phyloP scores from a whole-genome alignment of 2,888 invertebrate species.

The Kryphioiulus occultus region DNA sequence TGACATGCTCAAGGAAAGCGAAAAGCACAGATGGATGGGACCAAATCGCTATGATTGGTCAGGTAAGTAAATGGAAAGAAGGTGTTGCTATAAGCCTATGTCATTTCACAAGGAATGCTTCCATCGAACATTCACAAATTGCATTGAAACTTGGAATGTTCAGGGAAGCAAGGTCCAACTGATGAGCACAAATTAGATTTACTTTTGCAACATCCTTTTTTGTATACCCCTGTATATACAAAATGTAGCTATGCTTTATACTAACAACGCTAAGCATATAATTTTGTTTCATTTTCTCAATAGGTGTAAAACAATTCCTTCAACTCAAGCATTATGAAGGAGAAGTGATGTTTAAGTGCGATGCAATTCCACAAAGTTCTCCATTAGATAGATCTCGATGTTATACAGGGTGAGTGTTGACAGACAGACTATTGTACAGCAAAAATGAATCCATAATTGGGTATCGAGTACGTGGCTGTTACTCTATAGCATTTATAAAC shows the following conservation, averaged over 20 bases:
- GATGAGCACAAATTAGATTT: too few relatives aligned
- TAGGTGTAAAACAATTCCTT: slow-evolving; percentile 62
- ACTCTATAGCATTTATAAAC: neutral
- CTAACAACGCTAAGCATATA: too few relatives aligned
- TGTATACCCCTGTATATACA: too few relatives aligned
- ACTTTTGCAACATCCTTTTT: too few relatives aligned
- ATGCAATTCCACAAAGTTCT: slow-evolving; percentile 58
- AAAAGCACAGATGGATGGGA: slow-evolving; percentile 84
- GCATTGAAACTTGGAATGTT: too few relatives aligned
- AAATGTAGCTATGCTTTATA: too few relatives aligned
- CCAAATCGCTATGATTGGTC: slow-evolving; percentile 82
- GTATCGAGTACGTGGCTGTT: too few relatives aligned
- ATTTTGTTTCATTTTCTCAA: slow-evolving; percentile 50
- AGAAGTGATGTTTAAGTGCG: slow-evolving; percentile 60
- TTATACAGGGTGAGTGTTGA: slow-evolving; percentile 59
- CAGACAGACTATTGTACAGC: neutral
- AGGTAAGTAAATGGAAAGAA: slow-evolving; percentile 67
- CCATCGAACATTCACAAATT: too few relatives aligned
- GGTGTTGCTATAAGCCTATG: neutral
- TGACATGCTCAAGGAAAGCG: slow-evolving; percentile 80
- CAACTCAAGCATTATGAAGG: slow-evolving; percentile 61
- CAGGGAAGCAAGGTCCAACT: too few relatives aligned
- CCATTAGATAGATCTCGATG: slow-evolving; percentile 60
- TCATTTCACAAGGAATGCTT: too few relatives aligned
- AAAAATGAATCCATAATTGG: too few relatives aligned